Percentiles rank a stretch among this genome's conserved stretches.
Conservation (phyloP, 2,113 vertebrate species). For the Dasypus novemcinctus region DNA sequence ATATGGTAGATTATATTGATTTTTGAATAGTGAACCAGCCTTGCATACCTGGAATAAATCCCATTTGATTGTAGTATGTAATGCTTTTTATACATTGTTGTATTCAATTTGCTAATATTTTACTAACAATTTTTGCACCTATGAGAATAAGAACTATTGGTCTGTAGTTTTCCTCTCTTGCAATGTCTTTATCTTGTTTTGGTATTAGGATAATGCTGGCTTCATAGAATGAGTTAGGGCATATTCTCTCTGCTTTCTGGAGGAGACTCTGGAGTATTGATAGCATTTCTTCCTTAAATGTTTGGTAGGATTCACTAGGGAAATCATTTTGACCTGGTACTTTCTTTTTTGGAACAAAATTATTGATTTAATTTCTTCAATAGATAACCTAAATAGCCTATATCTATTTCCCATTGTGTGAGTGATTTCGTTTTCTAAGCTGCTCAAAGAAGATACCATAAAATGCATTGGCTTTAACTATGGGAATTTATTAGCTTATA, state of each 20-base stretch:
- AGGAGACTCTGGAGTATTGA: background rate
- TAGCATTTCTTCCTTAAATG: background rate
- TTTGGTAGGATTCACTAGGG: constrained; percentile 15
- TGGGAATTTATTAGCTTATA: too few relatives aligned
- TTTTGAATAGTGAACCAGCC: background rate
- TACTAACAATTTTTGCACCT: too few relatives aligned
- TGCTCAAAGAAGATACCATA: too few relatives aligned
- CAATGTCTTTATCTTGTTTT: too few relatives aligned
- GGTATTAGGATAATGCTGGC: too few relatives aligned
- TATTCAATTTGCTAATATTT: background rate
- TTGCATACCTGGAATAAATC: constrained; percentile 23
- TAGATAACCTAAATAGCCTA: background rate
- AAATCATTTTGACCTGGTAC: background rate
- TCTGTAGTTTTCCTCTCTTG: too few relatives aligned
- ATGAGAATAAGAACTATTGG: too few relatives aligned
- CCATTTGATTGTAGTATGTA: background rate
- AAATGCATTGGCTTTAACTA: too few relatives aligned
- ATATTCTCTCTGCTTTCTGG: background rate
- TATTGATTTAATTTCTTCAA: too few relatives aligned
- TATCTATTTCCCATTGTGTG: background rate
- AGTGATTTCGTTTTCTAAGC: background rate
- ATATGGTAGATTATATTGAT: background rate
- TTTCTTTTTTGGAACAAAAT: background rate
- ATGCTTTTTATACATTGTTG: background rate
- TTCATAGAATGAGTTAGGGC: background rate